phyloP scores from a whole-genome alignment of 2,113 vertebrate genomes.

The Oncorhynchus tshawytscha region DNA sequence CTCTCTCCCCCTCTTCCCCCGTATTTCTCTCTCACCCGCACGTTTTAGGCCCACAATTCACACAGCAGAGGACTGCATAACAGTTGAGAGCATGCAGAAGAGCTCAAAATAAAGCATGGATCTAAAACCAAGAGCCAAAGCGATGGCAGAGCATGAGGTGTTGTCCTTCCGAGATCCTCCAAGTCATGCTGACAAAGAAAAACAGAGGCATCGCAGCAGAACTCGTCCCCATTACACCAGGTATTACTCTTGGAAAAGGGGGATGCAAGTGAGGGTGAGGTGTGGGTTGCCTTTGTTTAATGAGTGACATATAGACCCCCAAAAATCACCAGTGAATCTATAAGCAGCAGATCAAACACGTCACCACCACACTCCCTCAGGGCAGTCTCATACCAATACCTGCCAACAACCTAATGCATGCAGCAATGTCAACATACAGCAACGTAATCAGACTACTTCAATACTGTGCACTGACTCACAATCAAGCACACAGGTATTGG shows the following conservation, averaged over 20 bases:
- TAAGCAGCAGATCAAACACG: not conserved
- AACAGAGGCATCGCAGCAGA: not conserved
- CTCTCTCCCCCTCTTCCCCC: conserved; percentile 40
- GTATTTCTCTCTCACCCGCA: conserved; percentile 34
- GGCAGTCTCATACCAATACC: conserved; percentile 52
- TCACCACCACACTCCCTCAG: conserved; percentile 46
- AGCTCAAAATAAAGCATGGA: conserved; percentile 47
- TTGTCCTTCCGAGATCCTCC: conserved; percentile 29
- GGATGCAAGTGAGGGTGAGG: conserved; percentile 41
- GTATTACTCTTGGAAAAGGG: conserved; percentile 20
- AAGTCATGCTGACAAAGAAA: not conserved
- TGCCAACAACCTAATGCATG: conserved; percentile 53
- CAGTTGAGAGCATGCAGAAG: conserved; percentile 62
- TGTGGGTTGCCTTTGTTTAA: not conserved
- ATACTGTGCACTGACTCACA: not conserved
- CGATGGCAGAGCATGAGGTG: conserved; percentile 55
- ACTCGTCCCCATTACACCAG: not conserved
- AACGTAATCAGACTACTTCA: not conserved
- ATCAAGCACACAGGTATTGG: not conserved
- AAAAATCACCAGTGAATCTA: conserved; percentile 43
- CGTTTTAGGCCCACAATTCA: conserved; percentile 34
- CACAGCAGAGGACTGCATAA: conserved; percentile 55
- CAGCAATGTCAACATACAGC: not conserved
- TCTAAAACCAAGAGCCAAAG: conserved; percentile 44
- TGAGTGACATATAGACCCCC: not conserved